Evolutionary conservation across 2,113 vertebrate species (phyloP).

Genomic region (Indicator indicator): DNA sequence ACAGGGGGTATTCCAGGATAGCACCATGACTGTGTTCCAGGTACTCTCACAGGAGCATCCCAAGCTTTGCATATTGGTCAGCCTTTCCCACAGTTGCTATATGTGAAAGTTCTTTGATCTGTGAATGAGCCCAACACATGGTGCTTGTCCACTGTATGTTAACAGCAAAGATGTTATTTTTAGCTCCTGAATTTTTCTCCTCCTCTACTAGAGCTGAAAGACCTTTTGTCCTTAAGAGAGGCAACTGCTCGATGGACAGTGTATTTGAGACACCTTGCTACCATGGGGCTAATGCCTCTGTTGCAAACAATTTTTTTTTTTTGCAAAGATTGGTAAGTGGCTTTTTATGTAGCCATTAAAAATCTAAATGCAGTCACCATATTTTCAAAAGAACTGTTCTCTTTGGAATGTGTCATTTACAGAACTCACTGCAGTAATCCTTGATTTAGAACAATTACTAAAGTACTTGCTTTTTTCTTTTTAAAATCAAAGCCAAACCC

Average conservation of each 20-base stretch:
- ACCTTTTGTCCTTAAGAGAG: background rate
- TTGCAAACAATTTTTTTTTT: background rate
- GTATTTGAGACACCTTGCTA: background rate
- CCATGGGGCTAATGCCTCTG: background rate
- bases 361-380: background rate
- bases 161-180: slow-evolving; percentile 39
- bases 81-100: background rate
- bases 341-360: slow-evolving; percentile 2
- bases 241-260: background rate
- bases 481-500: slow-evolving; percentile 23
- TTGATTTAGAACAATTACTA: slow-evolving; percentile 44
- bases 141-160: background rate
- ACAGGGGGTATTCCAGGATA: background rate
- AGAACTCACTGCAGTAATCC: background rate
- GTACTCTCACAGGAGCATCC: background rate
- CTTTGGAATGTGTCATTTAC: slow-evolving; percentile 37
- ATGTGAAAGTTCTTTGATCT: slow-evolving; percentile 33
- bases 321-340: background rate
- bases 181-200: slow-evolving; percentile 15
- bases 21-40: rapidly evolving
- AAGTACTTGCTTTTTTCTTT: slow-evolving; percentile 1
- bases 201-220: background rate
- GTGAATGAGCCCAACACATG: slow-evolving; percentile 21
- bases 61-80: background rate
- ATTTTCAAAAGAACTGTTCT: background rate